phyloP scores from a whole-genome alignment of 2,113 vertebrate species.

The Engraulis encrasicolus region DNA sequence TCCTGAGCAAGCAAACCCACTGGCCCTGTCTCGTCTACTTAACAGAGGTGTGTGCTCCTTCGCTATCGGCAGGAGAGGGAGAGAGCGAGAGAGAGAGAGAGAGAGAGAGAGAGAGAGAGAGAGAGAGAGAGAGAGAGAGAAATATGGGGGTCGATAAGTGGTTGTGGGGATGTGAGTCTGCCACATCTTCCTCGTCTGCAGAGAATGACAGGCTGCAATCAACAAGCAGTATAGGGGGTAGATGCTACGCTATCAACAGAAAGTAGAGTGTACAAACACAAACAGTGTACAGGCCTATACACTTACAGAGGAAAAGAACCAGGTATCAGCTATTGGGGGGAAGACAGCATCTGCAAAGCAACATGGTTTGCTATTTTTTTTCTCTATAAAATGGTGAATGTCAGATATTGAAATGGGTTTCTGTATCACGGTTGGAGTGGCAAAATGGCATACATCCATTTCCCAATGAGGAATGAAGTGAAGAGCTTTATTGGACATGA shows the following conservation, averaged over 20 bases:
- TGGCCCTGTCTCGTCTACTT: background rate
- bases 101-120: too few relatives aligned
- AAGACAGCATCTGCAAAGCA: background rate
- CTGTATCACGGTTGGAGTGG: background rate
- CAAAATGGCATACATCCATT: background rate
- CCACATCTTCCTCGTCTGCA: background rate
- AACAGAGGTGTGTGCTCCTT: background rate
- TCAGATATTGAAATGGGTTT: background rate
- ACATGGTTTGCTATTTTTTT: too few relatives aligned
- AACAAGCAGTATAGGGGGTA: background rate
- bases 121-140: too few relatives aligned
- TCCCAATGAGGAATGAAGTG: background rate
- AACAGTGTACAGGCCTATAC: background rate
- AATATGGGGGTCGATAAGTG: background rate
- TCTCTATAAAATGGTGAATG: background rate
- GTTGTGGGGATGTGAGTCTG: background rate
- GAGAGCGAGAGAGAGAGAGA: too few relatives aligned
- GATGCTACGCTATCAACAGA: background rate
- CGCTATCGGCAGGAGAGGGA: background rate
- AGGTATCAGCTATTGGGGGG: background rate
- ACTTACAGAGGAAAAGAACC: background rate
- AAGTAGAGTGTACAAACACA: too few relatives aligned
- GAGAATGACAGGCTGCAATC: background rate
- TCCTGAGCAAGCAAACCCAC: background rate
- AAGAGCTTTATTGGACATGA: background rate